These are phyloP conservation scores for Deroplatys truncata DNA, from an alignment of 2,888 invertebrate species.

Conservation along the genomic window DNA sequence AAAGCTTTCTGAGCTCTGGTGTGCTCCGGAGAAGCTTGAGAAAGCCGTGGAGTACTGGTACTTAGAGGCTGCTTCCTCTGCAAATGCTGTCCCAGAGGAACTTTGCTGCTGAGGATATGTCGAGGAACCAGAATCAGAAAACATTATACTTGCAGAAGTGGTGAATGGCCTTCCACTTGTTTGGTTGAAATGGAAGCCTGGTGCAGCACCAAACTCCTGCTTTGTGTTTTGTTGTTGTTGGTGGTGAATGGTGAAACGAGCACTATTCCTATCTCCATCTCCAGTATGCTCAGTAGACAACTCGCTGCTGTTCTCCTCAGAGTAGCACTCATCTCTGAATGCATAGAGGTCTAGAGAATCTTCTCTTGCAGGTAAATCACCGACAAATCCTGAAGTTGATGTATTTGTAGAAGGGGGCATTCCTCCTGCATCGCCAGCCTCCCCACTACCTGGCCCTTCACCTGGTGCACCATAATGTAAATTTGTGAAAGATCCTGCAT, in stretches of 20 bases:
- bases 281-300: constrained; percentile 7
- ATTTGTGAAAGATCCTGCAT: constrained; percentile 62
- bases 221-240: constrained; percentile 13
- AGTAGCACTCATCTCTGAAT: constrained; percentile 57
- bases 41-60: constrained; percentile 28
- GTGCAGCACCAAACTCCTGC: constrained; percentile 19
- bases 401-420: constrained; percentile 35
- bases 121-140: constrained; percentile 10
- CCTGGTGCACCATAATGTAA: constrained; percentile 59
- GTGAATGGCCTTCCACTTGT: constrained; percentile 9
- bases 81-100: constrained; percentile 6
- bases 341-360: constrained; percentile 58
- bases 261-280: background rate
- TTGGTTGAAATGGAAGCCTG: constrained; percentile 25
- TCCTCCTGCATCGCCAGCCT: constrained; percentile 36
- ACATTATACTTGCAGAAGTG: constrained; percentile 10
- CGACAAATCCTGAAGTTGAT: constrained; percentile 34
- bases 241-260: background rate
- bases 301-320: constrained; percentile 50
- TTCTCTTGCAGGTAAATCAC: constrained; percentile 48
- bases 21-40: constrained; percentile 18
- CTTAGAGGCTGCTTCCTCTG: constrained; percentile 16
- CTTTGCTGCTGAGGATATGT: background rate
- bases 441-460: constrained; percentile 44
- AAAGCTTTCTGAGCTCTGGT: constrained; percentile 15